Conservation (phyloP, 2,888 invertebrate species). For the Scelioninae gen. 1 region DNA sequence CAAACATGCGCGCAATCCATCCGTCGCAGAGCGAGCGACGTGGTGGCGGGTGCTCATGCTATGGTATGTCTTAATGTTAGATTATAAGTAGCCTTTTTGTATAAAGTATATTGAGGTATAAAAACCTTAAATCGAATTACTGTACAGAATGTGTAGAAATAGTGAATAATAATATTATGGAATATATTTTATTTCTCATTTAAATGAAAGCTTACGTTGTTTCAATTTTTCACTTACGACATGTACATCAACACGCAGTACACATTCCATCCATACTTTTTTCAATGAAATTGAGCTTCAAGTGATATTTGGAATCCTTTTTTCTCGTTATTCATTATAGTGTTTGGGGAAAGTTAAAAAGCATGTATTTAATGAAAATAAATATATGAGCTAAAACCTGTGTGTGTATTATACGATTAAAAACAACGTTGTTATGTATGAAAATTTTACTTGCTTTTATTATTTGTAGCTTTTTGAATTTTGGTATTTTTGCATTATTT, state of each 20-base stretch:
- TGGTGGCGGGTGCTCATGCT: constrained; percentile 83
- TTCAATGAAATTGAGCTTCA: constrained; percentile 29
- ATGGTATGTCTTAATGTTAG: constrained; percentile 85
- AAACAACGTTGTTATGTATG: no score
- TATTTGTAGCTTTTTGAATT: constrained; percentile 30
- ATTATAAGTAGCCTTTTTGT: constrained; percentile 85
- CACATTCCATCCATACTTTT: constrained; percentile 61
- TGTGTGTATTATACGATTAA: no score
- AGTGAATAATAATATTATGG: constrained; percentile 85
- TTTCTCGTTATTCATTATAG: constrained; percentile 15
- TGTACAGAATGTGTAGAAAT: constrained; percentile 85
- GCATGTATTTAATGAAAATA: constrained; percentile 24
- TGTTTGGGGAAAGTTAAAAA: constrained; percentile 61
- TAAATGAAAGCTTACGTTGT: constrained; percentile 82
- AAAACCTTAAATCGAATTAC: constrained; percentile 84
- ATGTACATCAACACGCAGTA: constrained; percentile 38
- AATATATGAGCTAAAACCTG: constrained; percentile 34
- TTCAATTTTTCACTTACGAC: constrained; percentile 79
- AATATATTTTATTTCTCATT: constrained; percentile 85
- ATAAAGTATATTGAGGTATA: constrained; percentile 85
- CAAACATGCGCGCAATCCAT: constrained; percentile 83
- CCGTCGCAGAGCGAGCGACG: constrained; percentile 77
- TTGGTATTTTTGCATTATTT: constrained; percentile 20
- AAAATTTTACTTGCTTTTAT: constrained; percentile 4
- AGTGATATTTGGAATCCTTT: constrained; percentile 40